These are phyloP conservation scores for Drosophila orena DNA, from an alignment of 1,140 invertebrate genomes.

Conservation along the genomic window DNA sequence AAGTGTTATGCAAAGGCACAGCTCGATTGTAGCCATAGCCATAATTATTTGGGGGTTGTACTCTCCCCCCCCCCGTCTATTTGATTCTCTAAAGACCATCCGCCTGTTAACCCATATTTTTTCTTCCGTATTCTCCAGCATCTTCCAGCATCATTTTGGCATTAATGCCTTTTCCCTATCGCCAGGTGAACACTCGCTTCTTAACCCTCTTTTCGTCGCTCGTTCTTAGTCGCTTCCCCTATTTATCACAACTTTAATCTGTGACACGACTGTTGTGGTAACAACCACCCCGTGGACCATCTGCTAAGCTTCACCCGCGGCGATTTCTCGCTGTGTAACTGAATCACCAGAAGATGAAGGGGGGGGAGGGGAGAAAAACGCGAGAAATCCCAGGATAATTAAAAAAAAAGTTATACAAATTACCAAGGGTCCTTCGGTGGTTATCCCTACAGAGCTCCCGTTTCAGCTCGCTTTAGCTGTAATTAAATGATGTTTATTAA, in stretches of 20 bases:
- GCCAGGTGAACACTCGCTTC: conserved; percentile 35
- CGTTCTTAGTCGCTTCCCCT: conserved; percentile 17
- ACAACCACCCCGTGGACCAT: conserved; percentile 16
- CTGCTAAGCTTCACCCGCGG: conserved; percentile 31
- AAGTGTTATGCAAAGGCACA: background rate
- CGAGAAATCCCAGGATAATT: conserved; percentile 48
- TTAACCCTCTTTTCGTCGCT: too few relatives aligned
- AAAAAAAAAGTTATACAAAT: conserved; percentile 71
- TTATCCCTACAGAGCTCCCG: conserved; percentile 25
- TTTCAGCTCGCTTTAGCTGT: conserved; percentile 48
- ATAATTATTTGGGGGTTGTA: conserved; percentile 8
- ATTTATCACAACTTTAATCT: conserved; percentile 62
- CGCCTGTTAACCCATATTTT: background rate
- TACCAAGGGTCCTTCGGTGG: conserved; percentile 48
- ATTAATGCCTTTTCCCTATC: conserved; percentile 41
- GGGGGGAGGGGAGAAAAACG: conserved; percentile 4
- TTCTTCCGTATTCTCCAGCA: background rate
- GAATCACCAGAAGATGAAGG: conserved; percentile 19
- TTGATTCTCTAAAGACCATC: background rate
- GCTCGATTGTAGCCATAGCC: too few relatives aligned
- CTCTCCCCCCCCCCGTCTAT: background rate
- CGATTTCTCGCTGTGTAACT: conserved; percentile 32
- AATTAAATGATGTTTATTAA: conserved; percentile 81
- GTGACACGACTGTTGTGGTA: conserved; percentile 30
- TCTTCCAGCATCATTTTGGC: conserved; percentile 1